Evolutionary conservation across 2,797 vertebrate genomes (phyloP), one percentile per base, ranked within the genome.

Genomic region (Coilia nasus): DNA sequence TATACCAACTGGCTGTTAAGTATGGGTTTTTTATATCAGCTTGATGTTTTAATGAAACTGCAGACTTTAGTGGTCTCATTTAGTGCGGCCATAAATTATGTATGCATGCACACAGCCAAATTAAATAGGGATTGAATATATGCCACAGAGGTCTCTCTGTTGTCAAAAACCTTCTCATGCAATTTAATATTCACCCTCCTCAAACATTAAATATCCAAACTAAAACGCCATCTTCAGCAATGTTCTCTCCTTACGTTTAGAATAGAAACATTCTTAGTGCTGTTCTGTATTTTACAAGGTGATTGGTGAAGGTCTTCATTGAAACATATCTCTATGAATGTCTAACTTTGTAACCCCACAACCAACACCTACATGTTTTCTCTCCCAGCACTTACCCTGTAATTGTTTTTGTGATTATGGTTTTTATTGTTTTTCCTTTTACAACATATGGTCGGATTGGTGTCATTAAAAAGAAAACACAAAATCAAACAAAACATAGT

Each of bases 121-220:
- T 78, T 35, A 78, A 78, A 44, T 78, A 78, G 35, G 71, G 41
- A 78, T 78, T 78, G 71, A 78, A 41, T 78, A 78, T 71, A 28
- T 31, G 64, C 35, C 35, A 21, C 41, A 15, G 31, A 44, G 35
- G 31, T 41, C 71, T 44, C 31, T 78, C 17, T 78, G 31, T 78
- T 41, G 31, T 31, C 71, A 41, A 78, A 78, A 64, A 1, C 9
- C 35, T 41, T 44, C 6, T 78, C 15, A 19, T 78, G 71, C 35
- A 78, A 41, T 78, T 78, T 44, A 78, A 44, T 78, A 78, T 44
- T 19, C 17, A 7, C 35, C 31, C 71, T 6, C 31, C 71, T 6
- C 17, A 19, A 78, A n/a, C 71, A 41, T 12, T 78, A 71, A 31
- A 71, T 71, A 71, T 71, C 64, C 64, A 71, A 71, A 78, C 71